Percentiles rank a stretch among this genome's conserved stretches.
These are phyloP conservation scores for Drosophila orosa DNA, from an alignment of 1,140 invertebrate species.

Conservation along the genomic window DNA sequence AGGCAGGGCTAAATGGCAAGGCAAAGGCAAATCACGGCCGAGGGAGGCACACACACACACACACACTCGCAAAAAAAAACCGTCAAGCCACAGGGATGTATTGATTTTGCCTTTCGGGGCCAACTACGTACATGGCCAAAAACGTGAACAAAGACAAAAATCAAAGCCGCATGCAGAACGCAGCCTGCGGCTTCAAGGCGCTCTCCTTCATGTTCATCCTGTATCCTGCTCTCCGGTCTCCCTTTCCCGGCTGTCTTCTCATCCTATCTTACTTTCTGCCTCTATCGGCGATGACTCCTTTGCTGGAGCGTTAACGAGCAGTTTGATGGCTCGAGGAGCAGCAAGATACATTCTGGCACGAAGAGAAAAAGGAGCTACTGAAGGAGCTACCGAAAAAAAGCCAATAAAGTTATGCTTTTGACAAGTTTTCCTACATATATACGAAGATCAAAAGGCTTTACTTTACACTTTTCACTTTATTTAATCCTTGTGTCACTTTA, in stretches of 20 bases:
- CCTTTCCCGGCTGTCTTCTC: slow-evolving; percentile 8
- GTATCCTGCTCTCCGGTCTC: background rate
- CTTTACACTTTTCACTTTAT: background rate
- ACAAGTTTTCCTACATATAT: background rate
- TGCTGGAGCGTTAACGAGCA: slow-evolving; percentile 47
- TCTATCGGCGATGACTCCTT: slow-evolving; percentile 37
- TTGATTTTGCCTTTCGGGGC: slow-evolving; percentile 66
- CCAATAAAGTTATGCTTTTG: background rate
- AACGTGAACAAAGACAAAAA: slow-evolving; percentile 60
- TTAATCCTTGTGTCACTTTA: too few species aligned
- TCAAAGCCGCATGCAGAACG: slow-evolving; percentile 75
- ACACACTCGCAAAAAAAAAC: slow-evolving; percentile 1
- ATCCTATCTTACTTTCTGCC: slow-evolving; percentile 22
- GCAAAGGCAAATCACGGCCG: slow-evolving; percentile 48
- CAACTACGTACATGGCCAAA: slow-evolving; percentile 60
- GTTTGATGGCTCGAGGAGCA: slow-evolving; percentile 41
- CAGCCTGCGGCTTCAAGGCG: slow-evolving; percentile 51
- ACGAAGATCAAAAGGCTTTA: background rate
- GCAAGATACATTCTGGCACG: slow-evolving; percentile 17
- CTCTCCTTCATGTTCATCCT: slow-evolving; percentile 20
- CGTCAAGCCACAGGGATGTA: slow-evolving; percentile 60
- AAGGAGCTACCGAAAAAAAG: background rate
- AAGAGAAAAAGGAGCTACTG: background rate
- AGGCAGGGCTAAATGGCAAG: slow-evolving; percentile 15
- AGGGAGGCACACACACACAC: slow-evolving; percentile 6